A percentile compares a stretch with the other conserved stretches of the same genome.
Evolutionary conservation across 2,113 vertebrate species (phyloP).

Genomic region (Sinocyclocheilus maitianheensis): DNA sequence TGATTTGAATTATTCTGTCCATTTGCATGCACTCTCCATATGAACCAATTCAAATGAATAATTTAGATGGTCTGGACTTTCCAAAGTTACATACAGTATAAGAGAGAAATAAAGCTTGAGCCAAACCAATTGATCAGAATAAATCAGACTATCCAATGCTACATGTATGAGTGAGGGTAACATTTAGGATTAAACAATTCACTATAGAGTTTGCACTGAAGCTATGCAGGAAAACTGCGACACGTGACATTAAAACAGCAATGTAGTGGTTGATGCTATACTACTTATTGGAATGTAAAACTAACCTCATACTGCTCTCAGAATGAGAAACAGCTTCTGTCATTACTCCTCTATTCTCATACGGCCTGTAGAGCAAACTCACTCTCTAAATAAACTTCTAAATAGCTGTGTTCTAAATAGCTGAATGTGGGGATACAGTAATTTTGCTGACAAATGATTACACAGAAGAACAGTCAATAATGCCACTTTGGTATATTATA

Average conservation of each 20-base stretch:
- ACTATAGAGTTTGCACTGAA: not conserved
- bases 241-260: not conserved
- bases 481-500: not conserved
- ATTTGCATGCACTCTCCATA: not conserved
- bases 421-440: not conserved
- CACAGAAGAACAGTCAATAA: not conserved
- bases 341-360: not conserved
- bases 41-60: not conserved
- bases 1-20: not conserved
- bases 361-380: not conserved
- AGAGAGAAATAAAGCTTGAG: not conserved
- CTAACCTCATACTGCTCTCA: not conserved
- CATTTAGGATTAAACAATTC: too few species aligned
- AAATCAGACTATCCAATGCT: not conserved
- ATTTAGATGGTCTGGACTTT: not conserved
- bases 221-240: not conserved
- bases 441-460: constrained; percentile 4
- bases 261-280: too few species aligned
- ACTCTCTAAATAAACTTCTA: too few species aligned
- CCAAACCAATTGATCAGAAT: not conserved
- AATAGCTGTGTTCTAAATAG: constrained; percentile 1
- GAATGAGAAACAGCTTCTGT: not conserved
- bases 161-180: not conserved
- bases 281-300: too few species aligned
- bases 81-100: not conserved